Base-by-base conservation (phyloP, 1,140 invertebrate genomes). In the Drosophila sproati region DNA sequence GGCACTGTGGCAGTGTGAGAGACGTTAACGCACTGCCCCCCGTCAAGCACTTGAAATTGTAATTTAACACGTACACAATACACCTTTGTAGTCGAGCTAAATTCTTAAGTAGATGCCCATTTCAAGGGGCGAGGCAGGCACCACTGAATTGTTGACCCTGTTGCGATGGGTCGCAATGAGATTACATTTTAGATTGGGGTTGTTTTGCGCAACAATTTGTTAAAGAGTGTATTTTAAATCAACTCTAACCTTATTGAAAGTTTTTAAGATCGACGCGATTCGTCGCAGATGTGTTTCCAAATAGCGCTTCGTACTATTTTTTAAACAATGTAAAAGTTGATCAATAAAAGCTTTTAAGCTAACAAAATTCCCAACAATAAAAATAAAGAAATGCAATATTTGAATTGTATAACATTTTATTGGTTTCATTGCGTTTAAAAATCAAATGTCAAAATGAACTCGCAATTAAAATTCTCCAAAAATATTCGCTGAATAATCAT, bases 31-130 rank as follows among this genome's bases (percentile, higher is more conserved):
- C 78, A 88, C 80, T 71, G 52, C 55, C 56, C 56, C 34, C 56
- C 69, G 52, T 70, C 64, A 68, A 80, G 71, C 85, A 81, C 80
- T 85, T 56, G 47, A 78, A 89, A 85, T 85, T 81, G 80, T 89
- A 89, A 83, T 89, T 89, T 85, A 89, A 79, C 80, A 83, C 85
- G 85, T 89, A 72, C 77, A 79, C 57, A 43, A 63, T 59, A 52
- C 55, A 75, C 52, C 35, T 50, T 57, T 31, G 10, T 5, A 61
- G 28, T 51, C 45, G 4, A 47, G n/a, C 12, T 41, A 29, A 4
- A 57, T 54, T 37, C 39, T 59, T 56, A 5, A 29, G 61, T 51
- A 43, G 28, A 3, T 57, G 71, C 32, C 12, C 54, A 12, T n/a
- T 43, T 7, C 31, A 1, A 7, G 20, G 37, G 10, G 39, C 8